Conservation (phyloP, 2,113 vertebrate genomes). For the Bujurquina vittata region DNA sequence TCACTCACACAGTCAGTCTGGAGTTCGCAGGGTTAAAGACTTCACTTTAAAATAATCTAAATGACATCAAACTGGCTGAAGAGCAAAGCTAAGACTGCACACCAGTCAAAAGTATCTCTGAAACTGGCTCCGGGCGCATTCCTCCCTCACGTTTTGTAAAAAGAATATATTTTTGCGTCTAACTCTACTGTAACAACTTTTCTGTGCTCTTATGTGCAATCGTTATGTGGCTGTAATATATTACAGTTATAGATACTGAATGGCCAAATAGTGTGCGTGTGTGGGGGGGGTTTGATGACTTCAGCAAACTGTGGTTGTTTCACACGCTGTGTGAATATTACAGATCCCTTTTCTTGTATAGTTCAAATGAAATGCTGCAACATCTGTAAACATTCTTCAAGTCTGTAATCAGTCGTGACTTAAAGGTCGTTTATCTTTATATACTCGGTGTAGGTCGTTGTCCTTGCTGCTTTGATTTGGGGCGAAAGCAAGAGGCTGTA, state of each 20-base stretch:
- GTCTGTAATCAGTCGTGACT: constrained; percentile 24
- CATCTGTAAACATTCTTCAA: background rate
- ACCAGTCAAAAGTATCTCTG: background rate
- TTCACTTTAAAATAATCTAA: background rate
- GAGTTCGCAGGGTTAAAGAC: background rate
- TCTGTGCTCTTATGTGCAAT: constrained; percentile 54
- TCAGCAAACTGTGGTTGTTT: fast-evolving
- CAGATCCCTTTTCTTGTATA: background rate
- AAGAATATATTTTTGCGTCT: background rate
- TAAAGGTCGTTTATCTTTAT: constrained; percentile 56
- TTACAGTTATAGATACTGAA: constrained; percentile 25
- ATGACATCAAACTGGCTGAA: background rate
- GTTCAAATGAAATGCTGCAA: constrained; percentile 4
- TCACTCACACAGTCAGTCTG: background rate
- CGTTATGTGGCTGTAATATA: constrained; percentile 27
- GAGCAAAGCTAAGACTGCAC: background rate
- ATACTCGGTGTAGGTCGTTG: constrained; percentile 43
- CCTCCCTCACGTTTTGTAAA: background rate
- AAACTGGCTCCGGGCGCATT: background rate
- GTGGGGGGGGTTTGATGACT: background rate
- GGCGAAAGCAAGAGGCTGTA: constrained; percentile 6
- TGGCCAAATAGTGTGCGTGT: background rate
- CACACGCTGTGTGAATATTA: background rate
- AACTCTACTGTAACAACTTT: background rate
- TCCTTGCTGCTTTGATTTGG: constrained; percentile 18